Conservation (phyloP, 2,797 vertebrate species). For the Aphelocoma californica region DNA sequence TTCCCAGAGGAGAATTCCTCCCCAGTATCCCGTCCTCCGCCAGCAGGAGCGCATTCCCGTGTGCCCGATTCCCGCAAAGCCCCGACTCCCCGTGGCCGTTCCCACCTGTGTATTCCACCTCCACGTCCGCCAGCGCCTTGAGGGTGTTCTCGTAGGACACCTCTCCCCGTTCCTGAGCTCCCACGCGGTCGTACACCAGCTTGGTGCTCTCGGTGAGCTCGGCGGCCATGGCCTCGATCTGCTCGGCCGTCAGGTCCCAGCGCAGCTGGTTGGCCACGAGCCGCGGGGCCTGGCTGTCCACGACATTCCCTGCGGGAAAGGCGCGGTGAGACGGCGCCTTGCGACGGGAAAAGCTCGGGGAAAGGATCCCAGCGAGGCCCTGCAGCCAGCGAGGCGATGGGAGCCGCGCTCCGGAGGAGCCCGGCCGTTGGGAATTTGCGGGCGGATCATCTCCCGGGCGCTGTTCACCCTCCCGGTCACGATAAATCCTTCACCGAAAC, state of each 20-base stretch:
- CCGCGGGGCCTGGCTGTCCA: conserved; percentile 58
- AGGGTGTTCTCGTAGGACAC: conserved; percentile 88
- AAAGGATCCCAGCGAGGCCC: neutral
- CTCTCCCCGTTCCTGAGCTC: conserved; percentile 71
- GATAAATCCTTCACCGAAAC: neutral
- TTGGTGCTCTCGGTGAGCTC: conserved; percentile 87
- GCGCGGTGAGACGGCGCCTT: too few relatives aligned
- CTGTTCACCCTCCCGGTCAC: fast-evolving
- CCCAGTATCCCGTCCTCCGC: fast-evolving
- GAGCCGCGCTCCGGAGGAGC: fast-evolving
- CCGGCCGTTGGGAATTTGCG: fast-evolving
- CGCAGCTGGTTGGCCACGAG: conserved; percentile 77
- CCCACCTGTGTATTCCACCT: conserved; percentile 91
- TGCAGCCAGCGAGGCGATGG: fast-evolving
- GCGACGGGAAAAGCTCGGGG: neutral
- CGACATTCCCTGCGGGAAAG: conserved; percentile 74
- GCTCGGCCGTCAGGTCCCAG: conserved; percentile 87
- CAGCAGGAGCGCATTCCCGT: too few relatives aligned
- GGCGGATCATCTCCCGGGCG: neutral
- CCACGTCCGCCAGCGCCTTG: conserved; percentile 88
- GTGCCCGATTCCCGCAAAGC: too few relatives aligned
- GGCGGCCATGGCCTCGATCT: conserved; percentile 77
- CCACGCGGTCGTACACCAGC: conserved; percentile 87
- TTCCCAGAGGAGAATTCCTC: neutral
- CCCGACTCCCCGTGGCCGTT: too few relatives aligned